Base-by-base conservation (phyloP, 2,113 vertebrate species). In the Piprites chloris region DNA sequence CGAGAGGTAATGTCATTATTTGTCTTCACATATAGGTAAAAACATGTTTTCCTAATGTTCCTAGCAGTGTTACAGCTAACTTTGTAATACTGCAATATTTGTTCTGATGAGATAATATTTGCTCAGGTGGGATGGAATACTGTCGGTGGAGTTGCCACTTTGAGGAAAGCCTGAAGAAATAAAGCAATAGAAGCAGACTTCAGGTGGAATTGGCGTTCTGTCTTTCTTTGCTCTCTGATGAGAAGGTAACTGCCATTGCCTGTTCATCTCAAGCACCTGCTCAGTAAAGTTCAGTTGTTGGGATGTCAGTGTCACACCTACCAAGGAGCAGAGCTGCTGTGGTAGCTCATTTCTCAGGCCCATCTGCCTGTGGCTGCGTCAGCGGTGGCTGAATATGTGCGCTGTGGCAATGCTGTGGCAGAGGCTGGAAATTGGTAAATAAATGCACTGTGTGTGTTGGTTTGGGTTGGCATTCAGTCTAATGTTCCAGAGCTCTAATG, bases 351-450 rank as follows among this genome's bases (percentile, higher is more conserved):
- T 89, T 91, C 78, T 75, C 9, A 79, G 55, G 46, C 68, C 71
- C 52, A 66, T 95, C 83, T 96, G 95, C 79, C 89, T 96, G 81
- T 94, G 77, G 23, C 84, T 72, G 50, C 87, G 39, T 89, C 74
- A 68, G 27, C 62, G 66, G 86, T 88, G 90, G 62, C 78, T 96
- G 55, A 52, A 83, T 92, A 66, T 76, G 91, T 97, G 61, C 86
- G 87, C 86, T 85, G 24, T 76, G 87, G 87, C 77, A 95, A 33
- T 92, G 80, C 90, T 69, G 77, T 94, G 89, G 80, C 86, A 97
- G 95, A 93, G 93, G 67, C 72, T 95, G 62, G 81, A 97, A 94
- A 94, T 85, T n/a, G 95, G 74, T 69, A 96, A 93, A 97, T 93
- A 72, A 53, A 85, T 85, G 58, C 85, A 79, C 76, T 96, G 95